Percentiles rank a stretch among this genome's conserved stretches.
Evolutionary conservation across 2,113 vertebrate species (phyloP).

Genomic region (Solea solea): DNA sequence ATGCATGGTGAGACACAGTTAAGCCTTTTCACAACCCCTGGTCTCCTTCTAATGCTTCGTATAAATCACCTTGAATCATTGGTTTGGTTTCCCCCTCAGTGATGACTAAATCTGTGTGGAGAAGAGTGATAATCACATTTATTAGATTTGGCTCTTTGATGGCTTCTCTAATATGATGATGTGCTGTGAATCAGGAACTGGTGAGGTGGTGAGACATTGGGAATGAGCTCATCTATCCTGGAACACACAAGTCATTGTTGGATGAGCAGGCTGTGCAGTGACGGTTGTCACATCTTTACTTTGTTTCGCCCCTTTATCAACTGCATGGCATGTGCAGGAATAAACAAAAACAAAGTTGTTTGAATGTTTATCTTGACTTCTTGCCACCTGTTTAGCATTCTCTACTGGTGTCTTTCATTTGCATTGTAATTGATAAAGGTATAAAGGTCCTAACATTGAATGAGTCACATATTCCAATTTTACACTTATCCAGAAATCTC

Average conservation of each 20-base stretch:
- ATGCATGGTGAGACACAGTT: constrained; percentile 81
- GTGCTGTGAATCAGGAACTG: constrained; percentile 20
- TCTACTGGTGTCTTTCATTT: too few relatives aligned
- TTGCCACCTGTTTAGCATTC: background rate
- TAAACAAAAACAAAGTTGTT: constrained; percentile 9
- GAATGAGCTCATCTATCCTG: constrained; percentile 62
- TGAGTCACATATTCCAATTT: background rate
- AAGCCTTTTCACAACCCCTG: background rate
- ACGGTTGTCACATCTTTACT: constrained; percentile 9
- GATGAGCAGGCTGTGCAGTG: constrained; percentile 13
- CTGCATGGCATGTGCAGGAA: background rate
- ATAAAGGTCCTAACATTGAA: background rate
- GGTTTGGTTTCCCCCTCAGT: background rate
- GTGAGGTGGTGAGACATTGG: constrained; percentile 35
- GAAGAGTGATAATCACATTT: background rate
- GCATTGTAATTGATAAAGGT: background rate
- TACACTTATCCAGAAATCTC: background rate
- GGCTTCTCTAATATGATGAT: constrained; percentile 21
- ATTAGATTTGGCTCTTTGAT: background rate
- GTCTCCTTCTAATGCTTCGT: background rate
- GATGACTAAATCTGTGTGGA: background rate
- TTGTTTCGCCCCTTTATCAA: constrained; percentile 12
- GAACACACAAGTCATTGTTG: constrained; percentile 58
- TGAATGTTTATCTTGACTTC: background rate
- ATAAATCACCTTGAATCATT: background rate